Evolutionary conservation across 2,888 invertebrate genomes (phyloP), one percentile per base, ranked within the genome.

Genomic region (Drosophila cracens): DNA sequence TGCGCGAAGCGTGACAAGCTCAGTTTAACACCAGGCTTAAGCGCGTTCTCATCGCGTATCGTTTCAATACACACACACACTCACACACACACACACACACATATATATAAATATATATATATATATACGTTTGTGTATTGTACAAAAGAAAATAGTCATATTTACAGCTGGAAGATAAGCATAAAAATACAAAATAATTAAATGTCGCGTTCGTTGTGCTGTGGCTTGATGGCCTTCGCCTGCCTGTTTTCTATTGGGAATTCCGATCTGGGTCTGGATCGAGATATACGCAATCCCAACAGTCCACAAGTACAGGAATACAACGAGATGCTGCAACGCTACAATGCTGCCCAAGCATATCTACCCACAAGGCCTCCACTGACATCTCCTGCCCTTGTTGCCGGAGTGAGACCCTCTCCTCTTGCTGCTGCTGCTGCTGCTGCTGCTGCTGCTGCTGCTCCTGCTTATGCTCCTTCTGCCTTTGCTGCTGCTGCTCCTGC

Each of bases 171-270:
- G 10, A 57, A 81, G 81, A 81, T 71, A 78, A 76, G 87, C 87
- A 79, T 79, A 73, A 5, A 29, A 56, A 25, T 25, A 54, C 16
- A 34, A 64, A 62, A 60, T 43, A 49, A 25, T 16, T 54, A 76
- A 75, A 85, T 85, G 88, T 70, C 69, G 70, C 68, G 79, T 56
- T 70, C 71, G 29, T 31, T 61, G 67, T 70, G 56, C 65, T 27
- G n/a, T 43, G 69, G 66, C 58, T 48, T 87, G 60, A 0, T 89
- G 76, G 71, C 84, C 58, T 81, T 87, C 57, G 38, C 49, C 49
- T 51, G 70, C 38, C 54, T 79, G 57, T 56, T 81, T 40, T 51
- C 71, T 43, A 58, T 48, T 36, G 82, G 56, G 16, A 61, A 62
- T 52, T 69, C 68, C 25, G 70, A 82, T 21, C 53, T 70, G 38